phyloP scores from a whole-genome alignment of 2,888 invertebrate species.

The Drosophila acutilabella region DNA sequence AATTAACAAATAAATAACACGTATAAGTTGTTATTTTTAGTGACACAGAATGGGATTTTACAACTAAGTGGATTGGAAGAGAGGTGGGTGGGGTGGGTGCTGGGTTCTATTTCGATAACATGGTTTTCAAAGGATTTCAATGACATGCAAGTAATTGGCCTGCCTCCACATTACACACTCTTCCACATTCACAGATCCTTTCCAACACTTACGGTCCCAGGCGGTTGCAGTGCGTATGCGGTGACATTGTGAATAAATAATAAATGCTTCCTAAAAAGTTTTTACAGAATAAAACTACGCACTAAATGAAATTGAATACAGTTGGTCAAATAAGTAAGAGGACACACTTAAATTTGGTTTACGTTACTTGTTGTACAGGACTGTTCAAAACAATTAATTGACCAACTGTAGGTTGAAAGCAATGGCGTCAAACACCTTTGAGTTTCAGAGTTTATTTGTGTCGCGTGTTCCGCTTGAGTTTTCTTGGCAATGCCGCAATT shows the following conservation, averaged over 20 bases:
- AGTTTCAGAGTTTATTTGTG: slow-evolving; percentile 41
- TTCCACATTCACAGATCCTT: background rate
- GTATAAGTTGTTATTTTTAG: background rate
- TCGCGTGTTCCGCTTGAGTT: slow-evolving; percentile 52
- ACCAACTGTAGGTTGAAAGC: slow-evolving; percentile 2
- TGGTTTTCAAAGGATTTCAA: slow-evolving; percentile 7
- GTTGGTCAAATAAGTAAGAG: background rate
- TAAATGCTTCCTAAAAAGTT: slow-evolving; percentile 43
- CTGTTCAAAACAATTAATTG: background rate
- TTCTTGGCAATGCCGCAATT: slow-evolving; percentile 50
- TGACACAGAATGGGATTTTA: background rate
- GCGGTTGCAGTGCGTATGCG: slow-evolving; percentile 42
- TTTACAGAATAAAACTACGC: slow-evolving; percentile 28
- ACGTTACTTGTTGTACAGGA: too few species aligned
- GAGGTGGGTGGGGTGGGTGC: background rate
- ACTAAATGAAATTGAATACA: slow-evolving; percentile 20
- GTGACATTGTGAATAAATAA: slow-evolving; percentile 57
- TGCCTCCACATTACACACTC: slow-evolving; percentile 1
- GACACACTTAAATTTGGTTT: background rate
- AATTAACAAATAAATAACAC: background rate
- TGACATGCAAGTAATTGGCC: slow-evolving; percentile 33
- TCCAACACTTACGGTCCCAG: slow-evolving; percentile 10
- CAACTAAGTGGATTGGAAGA: background rate
- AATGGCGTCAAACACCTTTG: slow-evolving; percentile 45
- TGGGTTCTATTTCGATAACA: too few species aligned